Conservation (phyloP, 2,797 vertebrate genomes). For the Sebastolobus alascanus region DNA sequence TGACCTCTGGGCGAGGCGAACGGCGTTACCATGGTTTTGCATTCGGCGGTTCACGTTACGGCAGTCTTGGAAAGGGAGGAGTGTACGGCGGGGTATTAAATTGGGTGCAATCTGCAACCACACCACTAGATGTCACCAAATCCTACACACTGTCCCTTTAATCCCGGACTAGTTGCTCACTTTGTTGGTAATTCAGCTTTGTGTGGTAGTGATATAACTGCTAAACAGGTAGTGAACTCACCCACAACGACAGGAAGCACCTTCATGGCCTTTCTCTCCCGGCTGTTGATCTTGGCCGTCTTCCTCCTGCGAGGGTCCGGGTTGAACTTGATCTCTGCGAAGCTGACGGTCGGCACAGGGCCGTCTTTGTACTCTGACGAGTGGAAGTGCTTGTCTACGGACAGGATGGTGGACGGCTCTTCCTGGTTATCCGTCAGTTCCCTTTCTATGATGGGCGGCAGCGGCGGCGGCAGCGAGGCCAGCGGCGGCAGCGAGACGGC, state of each 20-base stretch:
- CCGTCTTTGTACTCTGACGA: conserved; percentile 69
- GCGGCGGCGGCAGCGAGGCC: conserved; percentile 79
- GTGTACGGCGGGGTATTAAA: too few relatives aligned
- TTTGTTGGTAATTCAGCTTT: background rate
- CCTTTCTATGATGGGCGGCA: conserved; percentile 83
- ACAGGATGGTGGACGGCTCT: conserved; percentile 67
- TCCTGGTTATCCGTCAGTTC: conserved; percentile 70
- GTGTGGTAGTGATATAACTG: background rate
- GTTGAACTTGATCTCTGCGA: conserved; percentile 79
- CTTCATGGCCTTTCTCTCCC: conserved; percentile 95
- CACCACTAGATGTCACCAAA: too few relatives aligned
- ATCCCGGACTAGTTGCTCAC: too few relatives aligned
- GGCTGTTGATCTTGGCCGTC: conserved; percentile 90
- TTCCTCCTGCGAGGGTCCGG: conserved; percentile 75
- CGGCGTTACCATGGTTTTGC: too few relatives aligned
- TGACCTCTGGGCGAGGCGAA: too few relatives aligned
- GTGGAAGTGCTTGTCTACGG: conserved; percentile 52
- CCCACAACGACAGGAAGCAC: conserved; percentile 95
- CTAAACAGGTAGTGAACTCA: conserved; percentile 76
- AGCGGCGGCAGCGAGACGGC: conserved; percentile 77
- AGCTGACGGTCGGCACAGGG: conserved; percentile 79
- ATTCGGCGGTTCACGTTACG: too few relatives aligned
- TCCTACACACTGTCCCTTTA: too few relatives aligned
- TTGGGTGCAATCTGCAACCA: too few relatives aligned
- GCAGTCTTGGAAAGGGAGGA: too few relatives aligned